Evolutionary conservation across 2,888 invertebrate species (phyloP).

Genomic region (Pimpla rufipes): DNA sequence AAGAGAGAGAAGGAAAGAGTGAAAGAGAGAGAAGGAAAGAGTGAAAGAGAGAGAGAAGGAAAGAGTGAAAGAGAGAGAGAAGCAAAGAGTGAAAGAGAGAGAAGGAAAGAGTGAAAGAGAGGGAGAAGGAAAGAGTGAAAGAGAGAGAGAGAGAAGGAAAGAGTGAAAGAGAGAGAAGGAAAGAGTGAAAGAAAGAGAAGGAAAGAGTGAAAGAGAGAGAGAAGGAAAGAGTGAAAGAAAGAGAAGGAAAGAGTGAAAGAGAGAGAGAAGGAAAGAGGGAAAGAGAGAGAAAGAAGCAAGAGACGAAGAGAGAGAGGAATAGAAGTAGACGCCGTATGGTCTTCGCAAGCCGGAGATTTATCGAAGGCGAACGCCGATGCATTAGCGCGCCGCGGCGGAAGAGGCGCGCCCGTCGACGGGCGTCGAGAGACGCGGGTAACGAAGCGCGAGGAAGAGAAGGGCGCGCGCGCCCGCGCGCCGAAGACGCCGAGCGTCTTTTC

Average conservation of each 20-base stretch:
- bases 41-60: slow-evolving; percentile 26
- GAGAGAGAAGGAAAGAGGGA: slow-evolving; percentile 32
- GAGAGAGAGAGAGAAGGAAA: no score
- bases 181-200: slow-evolving; percentile 8
- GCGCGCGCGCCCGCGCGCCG: slow-evolving; percentile 60
- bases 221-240: slow-evolving; percentile 14
- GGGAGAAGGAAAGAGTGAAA: background rate
- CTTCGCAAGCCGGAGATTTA: slow-evolving; percentile 76
- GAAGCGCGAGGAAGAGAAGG: slow-evolving; percentile 78
- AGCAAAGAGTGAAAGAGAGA: no score
- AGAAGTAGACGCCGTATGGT: slow-evolving; percentile 66
- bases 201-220: background rate
- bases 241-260: background rate
- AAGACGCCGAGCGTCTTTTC: slow-evolving; percentile 56
- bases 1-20: slow-evolving; percentile 16
- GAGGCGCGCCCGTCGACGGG: slow-evolving; percentile 72
- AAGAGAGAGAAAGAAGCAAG: slow-evolving; percentile 43
- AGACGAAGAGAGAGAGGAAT: slow-evolving; percentile 17
- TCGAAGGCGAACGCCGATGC: slow-evolving; percentile 79
- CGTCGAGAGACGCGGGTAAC: slow-evolving; percentile 76
- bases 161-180: background rate
- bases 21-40: background rate
- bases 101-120: no score
- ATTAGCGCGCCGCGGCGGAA: slow-evolving; percentile 77
- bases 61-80: slow-evolving; percentile 24